Conservation (phyloP, 2,797 vertebrate genomes). For the Leuciscus waleckii region DNA sequence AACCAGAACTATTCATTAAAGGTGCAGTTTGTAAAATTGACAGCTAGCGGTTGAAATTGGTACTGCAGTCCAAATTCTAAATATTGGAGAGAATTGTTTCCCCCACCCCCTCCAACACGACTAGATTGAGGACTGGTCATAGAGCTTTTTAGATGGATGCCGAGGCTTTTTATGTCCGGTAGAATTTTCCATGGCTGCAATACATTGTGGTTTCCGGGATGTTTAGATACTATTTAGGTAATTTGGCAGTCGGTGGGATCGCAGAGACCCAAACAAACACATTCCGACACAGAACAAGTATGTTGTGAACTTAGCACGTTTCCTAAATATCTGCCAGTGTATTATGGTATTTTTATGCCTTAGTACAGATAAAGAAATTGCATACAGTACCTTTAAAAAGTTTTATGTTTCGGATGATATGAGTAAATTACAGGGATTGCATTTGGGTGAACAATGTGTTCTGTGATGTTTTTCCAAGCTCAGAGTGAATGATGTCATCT, state of each 20-base stretch:
- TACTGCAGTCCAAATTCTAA: too few species aligned
- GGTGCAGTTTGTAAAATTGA: not conserved
- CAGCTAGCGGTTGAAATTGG: not conserved
- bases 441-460: not conserved
- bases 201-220: not conserved
- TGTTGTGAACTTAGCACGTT: not conserved
- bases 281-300: not conserved
- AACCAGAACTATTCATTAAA: not conserved
- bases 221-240: not conserved
- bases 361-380: not conserved
- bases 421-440: not conserved
- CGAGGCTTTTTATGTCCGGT: not conserved
- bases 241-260: not conserved
- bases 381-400: not conserved
- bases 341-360: not conserved
- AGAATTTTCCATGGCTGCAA: not conserved
- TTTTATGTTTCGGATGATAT: not conserved
- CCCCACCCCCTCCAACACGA: too few species aligned
- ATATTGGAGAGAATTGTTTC: too few species aligned
- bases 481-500: slow-evolving; percentile 7
- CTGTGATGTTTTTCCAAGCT: not conserved
- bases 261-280: not conserved
- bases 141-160: not conserved
- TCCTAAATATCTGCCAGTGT: not conserved
- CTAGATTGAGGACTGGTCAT: too few species aligned